Conservation (phyloP, 1,140 invertebrate genomes). For the Neodiprion pinetum region DNA sequence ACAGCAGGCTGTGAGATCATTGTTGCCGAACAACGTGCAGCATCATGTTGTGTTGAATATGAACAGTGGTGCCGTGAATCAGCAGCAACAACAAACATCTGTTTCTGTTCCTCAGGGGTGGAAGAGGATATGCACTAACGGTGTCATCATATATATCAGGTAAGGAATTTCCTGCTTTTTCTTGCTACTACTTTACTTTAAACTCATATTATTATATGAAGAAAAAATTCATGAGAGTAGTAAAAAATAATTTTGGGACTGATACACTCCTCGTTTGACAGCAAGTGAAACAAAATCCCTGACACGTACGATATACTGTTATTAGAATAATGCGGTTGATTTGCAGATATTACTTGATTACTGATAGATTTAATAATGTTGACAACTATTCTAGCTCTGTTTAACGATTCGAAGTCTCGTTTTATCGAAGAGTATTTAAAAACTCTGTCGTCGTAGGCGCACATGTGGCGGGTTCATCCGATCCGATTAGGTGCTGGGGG, state of each 20-base stretch:
- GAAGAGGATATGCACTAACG: slow-evolving; percentile 65
- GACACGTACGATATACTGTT: no score
- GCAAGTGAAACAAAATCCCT: no score
- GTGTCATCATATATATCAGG: slow-evolving; percentile 68
- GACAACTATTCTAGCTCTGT: no score
- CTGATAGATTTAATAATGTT: no score
- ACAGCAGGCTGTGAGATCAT: slow-evolving; percentile 52
- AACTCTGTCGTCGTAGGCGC: not conserved
- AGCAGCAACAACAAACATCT: slow-evolving; percentile 33
- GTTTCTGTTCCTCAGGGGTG: slow-evolving; percentile 64
- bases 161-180: slow-evolving; percentile 29
- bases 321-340: no score
- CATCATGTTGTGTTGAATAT: slow-evolving; percentile 45
- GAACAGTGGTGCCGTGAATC: slow-evolving; percentile 40
- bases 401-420: not conserved
- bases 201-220: no score
- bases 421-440: slow-evolving; percentile 4
- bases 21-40: slow-evolving; percentile 23
- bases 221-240: no score
- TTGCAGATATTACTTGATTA: no score
- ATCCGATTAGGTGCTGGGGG: slow-evolving; percentile 9
- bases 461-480: not conserved
- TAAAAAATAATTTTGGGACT: no score
- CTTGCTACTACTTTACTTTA: no score
- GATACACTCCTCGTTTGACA: no score